These are phyloP conservation scores for Collichthys lucidus DNA, from an alignment of 2,113 vertebrate genomes.

Conservation along the genomic window DNA sequence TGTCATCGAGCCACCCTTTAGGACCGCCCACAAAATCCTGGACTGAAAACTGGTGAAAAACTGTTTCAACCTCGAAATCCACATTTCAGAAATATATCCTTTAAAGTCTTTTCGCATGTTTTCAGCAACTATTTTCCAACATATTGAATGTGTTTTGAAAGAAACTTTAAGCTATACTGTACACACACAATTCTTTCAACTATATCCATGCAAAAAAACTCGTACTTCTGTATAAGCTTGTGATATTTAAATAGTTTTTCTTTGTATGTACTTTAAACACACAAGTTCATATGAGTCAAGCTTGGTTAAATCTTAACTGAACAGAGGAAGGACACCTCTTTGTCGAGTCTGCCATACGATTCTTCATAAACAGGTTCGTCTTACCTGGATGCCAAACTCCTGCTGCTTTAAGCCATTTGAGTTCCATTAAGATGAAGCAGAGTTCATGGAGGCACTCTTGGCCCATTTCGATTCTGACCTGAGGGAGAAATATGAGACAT, in stretches of 20 bases:
- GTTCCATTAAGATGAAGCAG: conserved; percentile 57
- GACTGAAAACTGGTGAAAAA: too few species aligned
- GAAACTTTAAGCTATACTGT: too few species aligned
- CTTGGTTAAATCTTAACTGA: conserved; percentile 9
- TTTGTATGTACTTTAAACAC: neutral
- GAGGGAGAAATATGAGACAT: conserved; percentile 57
- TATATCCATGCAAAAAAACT: neutral
- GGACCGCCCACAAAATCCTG: too few species aligned
- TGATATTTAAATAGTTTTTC: neutral
- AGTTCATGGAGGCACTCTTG: conserved; percentile 49
- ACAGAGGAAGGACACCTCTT: conserved; percentile 31
- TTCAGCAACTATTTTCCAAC: too few species aligned
- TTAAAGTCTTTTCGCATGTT: too few species aligned
- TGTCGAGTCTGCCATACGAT: neutral
- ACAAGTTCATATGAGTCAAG: neutral
- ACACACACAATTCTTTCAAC: neutral
- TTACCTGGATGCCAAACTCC: conserved; percentile 35
- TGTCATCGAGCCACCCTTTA: too few species aligned
- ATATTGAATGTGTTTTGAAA: too few species aligned
- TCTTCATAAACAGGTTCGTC: conserved; percentile 46
- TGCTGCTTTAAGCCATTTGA: conserved; percentile 49
- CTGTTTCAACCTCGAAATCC: too few species aligned
- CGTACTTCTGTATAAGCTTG: neutral
- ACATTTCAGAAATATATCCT: too few species aligned
- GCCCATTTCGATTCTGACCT: conserved; percentile 52